Percentiles rank a stretch among this genome's conserved stretches.
These are phyloP conservation scores for Rhagonycha fulva DNA, from an alignment of 2,888 invertebrate species.

Conservation along the genomic window DNA sequence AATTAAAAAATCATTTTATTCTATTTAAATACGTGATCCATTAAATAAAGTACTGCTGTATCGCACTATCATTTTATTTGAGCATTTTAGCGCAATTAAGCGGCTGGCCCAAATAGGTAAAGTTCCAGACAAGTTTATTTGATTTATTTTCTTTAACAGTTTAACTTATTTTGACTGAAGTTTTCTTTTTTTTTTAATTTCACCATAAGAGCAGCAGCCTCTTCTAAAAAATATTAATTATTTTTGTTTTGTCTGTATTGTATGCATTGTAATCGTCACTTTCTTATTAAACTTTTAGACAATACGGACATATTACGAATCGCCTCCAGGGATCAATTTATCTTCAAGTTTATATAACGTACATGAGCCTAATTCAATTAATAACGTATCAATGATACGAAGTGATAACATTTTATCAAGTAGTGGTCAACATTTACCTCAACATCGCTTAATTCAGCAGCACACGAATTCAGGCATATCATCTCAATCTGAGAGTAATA, in stretches of 20 bases:
- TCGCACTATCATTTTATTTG: no score
- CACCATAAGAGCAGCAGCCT: no score
- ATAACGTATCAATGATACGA: constrained; percentile 43
- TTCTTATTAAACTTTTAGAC: constrained; percentile 46
- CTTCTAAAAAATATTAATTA: no score
- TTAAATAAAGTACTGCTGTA: no score
- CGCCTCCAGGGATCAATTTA: constrained; percentile 49
- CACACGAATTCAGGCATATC: constrained; percentile 45
- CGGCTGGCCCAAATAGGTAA: no score
- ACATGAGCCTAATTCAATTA: constrained; percentile 47
- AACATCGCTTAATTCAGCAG: constrained; percentile 36
- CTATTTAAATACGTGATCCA: no score
- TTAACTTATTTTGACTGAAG: no score
- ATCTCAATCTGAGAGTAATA: constrained; percentile 56
- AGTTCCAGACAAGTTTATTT: no score
- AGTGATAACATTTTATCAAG: constrained; percentile 42
- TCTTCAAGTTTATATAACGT: constrained; percentile 56
- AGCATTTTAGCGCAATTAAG: no score
- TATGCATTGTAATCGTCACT: neutral
- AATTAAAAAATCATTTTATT: neutral
- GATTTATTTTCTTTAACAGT: no score
- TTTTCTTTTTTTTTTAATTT: no score
- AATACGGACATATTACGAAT: constrained; percentile 59
- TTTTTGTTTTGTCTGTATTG: neutral
- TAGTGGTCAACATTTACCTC: constrained; percentile 24